A percentile compares a stretch with the other conserved stretches of the same genome.
These are phyloP conservation scores for Jaculus jaculus DNA, from an alignment of 2,113 vertebrate genomes.

Conservation along the genomic window DNA sequence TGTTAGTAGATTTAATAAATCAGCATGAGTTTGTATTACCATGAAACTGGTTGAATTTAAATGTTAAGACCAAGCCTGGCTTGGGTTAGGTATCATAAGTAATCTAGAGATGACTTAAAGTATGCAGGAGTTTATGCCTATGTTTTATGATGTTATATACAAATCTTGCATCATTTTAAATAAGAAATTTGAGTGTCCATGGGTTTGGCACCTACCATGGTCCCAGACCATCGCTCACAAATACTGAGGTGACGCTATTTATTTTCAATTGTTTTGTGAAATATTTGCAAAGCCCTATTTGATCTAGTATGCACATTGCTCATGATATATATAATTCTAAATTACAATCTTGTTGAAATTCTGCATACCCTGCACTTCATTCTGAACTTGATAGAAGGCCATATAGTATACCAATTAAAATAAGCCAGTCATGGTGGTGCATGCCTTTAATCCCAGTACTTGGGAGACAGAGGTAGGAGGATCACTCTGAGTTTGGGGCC, in stretches of 20 bases:
- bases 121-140: not conserved
- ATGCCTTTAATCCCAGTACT: too few species aligned
- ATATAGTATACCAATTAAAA: not conserved
- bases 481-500: too few species aligned
- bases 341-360: not conserved
- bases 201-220: too few species aligned
- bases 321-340: not conserved
- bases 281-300: not conserved
- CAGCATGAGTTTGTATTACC: not conserved
- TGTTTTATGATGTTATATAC: not conserved
- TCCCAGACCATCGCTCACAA: not conserved
- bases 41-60: slow-evolving; percentile 4
- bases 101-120: not conserved
- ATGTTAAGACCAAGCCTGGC: slow-evolving; percentile 6
- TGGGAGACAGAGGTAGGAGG: too few species aligned
- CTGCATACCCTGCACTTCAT: not conserved
- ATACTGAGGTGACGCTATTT: not conserved
- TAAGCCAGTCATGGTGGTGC: too few species aligned
- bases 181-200: not conserved
- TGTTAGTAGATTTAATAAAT: slow-evolving; percentile 10
- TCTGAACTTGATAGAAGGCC: not conserved
- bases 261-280: slow-evolving; percentile 1
- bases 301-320: not conserved
- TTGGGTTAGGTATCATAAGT: not conserved
- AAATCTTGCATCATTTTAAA: not conserved